Evolutionary conservation across 2,888 invertebrate genomes (phyloP).

Genomic region (Epinotia ramella): DNA sequence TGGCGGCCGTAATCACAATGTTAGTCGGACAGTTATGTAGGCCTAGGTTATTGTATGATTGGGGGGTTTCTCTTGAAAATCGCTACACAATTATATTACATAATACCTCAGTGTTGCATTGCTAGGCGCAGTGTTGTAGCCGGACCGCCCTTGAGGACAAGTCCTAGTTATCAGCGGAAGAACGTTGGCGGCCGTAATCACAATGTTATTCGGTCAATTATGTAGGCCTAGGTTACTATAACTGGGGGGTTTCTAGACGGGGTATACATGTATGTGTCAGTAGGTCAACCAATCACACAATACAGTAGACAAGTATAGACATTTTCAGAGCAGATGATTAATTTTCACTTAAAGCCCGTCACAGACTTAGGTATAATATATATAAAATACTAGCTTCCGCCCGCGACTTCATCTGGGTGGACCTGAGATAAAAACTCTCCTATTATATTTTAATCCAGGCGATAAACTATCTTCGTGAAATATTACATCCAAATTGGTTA

Average conservation of each 20-base stretch:
- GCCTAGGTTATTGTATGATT: constrained; percentile 18
- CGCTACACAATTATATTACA: not conserved
- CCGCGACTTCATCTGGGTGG: too few species aligned
- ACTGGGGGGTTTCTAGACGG: not conserved
- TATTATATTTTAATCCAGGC: too few species aligned
- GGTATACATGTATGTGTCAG: not conserved
- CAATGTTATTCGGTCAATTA: constrained; percentile 36
- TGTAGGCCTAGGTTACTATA: constrained; percentile 22
- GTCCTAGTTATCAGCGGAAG: constrained; percentile 39
- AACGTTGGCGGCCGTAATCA: constrained; percentile 27
- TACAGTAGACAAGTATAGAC: not conserved
- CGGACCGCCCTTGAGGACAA: constrained; percentile 6
- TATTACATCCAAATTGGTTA: too few species aligned
- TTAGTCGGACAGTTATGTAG: constrained; percentile 21
- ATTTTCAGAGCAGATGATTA: too few species aligned
- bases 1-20: constrained; percentile 32
- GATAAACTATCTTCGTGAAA: too few species aligned
- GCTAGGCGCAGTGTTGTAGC: not conserved
- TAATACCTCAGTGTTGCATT: not conserved
- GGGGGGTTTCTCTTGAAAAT: not conserved
- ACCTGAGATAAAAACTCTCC: too few species aligned
- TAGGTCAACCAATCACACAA: not conserved
- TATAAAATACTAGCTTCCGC: too few species aligned
- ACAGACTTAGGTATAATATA: too few species aligned
- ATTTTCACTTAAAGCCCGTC: too few species aligned